Evolutionary conservation across 2,888 invertebrate genomes (phyloP).

Genomic region (Latheticus oryzae): DNA sequence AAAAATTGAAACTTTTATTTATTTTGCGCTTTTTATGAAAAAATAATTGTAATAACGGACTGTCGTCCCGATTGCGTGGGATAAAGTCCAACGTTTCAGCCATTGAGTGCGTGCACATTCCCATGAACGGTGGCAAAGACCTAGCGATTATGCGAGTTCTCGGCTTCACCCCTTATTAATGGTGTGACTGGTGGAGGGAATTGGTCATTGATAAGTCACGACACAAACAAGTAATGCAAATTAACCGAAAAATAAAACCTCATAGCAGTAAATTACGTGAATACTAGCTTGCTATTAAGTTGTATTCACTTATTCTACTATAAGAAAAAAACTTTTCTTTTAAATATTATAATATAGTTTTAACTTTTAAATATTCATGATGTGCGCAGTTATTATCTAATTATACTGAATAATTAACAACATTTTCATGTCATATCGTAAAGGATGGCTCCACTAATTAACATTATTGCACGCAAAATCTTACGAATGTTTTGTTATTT

Average conservation of each 20-base stretch:
- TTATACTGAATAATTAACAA: slow-evolving; percentile 45
- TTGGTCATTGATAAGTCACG: slow-evolving; percentile 35
- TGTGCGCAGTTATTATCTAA: slow-evolving; percentile 44
- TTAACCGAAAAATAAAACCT: slow-evolving; percentile 4
- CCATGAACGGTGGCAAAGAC: slow-evolving; percentile 52
- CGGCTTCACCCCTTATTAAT: slow-evolving; percentile 37
- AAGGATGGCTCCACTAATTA: slow-evolving; percentile 40
- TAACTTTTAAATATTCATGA: slow-evolving; percentile 37
- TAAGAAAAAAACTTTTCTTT: too few species aligned
- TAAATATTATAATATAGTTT: slow-evolving; percentile 19
- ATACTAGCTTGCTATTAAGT: too few species aligned
- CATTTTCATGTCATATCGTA: slow-evolving; percentile 42
- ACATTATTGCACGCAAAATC: slow-evolving; percentile 55
- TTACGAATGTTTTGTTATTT: slow-evolving; percentile 48
- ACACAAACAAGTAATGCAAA: slow-evolving; percentile 23
- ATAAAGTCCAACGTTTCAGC: slow-evolving; percentile 41
- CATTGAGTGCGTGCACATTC: slow-evolving; percentile 49
- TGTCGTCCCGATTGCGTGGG: slow-evolving; percentile 43
- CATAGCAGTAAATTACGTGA: too few species aligned
- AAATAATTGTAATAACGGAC: slow-evolving; percentile 41
- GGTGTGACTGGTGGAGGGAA: slow-evolving; percentile 21
- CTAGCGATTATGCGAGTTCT: slow-evolving; percentile 47
- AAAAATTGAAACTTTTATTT: slow-evolving; percentile 34
- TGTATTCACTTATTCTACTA: neutral
- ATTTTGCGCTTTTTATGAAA: slow-evolving; percentile 30